Evolutionary conservation across 2,797 vertebrate species (phyloP).

Genomic region (Coendou prehensilis): DNA sequence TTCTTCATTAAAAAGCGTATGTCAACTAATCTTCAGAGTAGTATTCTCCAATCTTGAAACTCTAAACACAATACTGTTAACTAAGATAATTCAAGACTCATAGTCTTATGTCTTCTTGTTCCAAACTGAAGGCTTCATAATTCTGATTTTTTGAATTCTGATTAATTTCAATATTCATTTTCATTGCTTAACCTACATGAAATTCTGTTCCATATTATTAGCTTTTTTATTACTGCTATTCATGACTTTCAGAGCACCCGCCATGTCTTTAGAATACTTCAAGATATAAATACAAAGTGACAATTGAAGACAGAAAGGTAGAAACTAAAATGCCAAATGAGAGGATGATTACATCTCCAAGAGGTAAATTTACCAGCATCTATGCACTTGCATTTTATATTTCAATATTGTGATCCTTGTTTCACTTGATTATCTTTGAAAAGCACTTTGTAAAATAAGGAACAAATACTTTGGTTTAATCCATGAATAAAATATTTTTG

Average conservation of each 20-base stretch:
- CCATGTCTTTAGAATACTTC: neutral
- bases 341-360: slow-evolving; percentile 18
- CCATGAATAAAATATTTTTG: neutral
- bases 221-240: slow-evolving; percentile 59
- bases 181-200: slow-evolving; percentile 16
- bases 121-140: slow-evolving; percentile 5
- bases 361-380: slow-evolving; percentile 50
- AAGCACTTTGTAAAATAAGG: slow-evolving; percentile 64
- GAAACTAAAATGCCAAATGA: slow-evolving; percentile 54
- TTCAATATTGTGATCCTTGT: slow-evolving; percentile 67
- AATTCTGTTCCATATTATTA: slow-evolving; percentile 49
- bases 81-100: neutral
- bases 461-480: slow-evolving; percentile 43
- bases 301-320: slow-evolving; percentile 54
- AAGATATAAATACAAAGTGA: neutral
- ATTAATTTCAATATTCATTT: slow-evolving; percentile 64
- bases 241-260: slow-evolving; percentile 12
- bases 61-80: slow-evolving; percentile 17
- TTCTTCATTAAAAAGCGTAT: neutral
- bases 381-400: slow-evolving; percentile 29
- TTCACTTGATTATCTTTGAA: slow-evolving; percentile 66
- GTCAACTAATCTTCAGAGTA: neutral
- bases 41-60: neutral
- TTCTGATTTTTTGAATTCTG: slow-evolving; percentile 59
- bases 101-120: slow-evolving; percentile 40